A percentile compares a stretch with the other conserved stretches of the same genome.
phyloP scores from a whole-genome alignment of 2,888 invertebrate genomes.

The Erpobdella octoculata region DNA sequence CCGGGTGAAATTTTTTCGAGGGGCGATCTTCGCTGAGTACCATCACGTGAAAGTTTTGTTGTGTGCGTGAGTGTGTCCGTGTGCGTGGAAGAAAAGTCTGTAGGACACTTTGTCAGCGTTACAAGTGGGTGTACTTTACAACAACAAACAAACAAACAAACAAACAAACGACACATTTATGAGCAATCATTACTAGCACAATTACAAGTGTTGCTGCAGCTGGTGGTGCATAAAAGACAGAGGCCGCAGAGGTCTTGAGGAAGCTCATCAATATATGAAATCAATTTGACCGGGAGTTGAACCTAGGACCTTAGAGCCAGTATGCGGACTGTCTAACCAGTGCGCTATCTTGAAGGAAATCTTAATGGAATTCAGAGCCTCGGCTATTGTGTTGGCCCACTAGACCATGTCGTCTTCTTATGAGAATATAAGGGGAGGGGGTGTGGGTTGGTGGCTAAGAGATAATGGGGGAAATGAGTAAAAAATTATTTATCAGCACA shows the following conservation, averaged over 20 bases:
- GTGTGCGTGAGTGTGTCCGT: neutral
- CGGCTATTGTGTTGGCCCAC: neutral
- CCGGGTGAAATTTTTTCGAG: too few species aligned
- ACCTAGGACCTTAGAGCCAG: slow-evolving; percentile 17
- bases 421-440: too few species aligned
- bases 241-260: slow-evolving; percentile 11
- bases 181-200: too few species aligned
- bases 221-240: too few species aligned
- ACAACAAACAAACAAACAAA: neutral
- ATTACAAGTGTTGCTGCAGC: too few species aligned
- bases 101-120: neutral
- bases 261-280: neutral
- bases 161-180: too few species aligned
- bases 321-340: slow-evolving; percentile 16
- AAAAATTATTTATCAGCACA: too few species aligned
- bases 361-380: slow-evolving; percentile 10
- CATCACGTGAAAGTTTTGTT: neutral
- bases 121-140: neutral
- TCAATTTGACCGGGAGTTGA: slow-evolving; percentile 21
- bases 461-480: too few species aligned
- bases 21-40: too few species aligned
- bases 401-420: neutral
- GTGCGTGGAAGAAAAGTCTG: neutral
- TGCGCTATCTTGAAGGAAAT: slow-evolving; percentile 22
- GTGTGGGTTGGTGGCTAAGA: too few species aligned